Percentiles rank a stretch among this genome's conserved stretches.
These are phyloP conservation scores for Cydia amplana DNA, from an alignment of 1,140 invertebrate genomes.

Conservation along the genomic window DNA sequence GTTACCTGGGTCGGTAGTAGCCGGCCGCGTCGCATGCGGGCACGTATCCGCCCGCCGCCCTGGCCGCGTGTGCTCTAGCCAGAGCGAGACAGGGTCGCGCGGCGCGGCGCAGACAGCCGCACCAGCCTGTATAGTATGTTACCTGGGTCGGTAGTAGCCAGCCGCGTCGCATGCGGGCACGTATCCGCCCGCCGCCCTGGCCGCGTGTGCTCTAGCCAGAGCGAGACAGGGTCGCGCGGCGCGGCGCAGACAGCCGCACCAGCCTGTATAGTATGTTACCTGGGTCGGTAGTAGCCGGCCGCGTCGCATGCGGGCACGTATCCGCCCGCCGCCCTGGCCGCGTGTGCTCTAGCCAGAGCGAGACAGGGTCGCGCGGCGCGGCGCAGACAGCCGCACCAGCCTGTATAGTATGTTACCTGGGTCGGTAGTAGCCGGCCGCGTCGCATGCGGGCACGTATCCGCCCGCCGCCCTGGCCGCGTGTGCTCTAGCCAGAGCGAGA, in stretches of 20 bases:
- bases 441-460: conserved; percentile 89
- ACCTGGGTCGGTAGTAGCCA: conserved; percentile 48
- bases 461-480: conserved; percentile 87
- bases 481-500: conserved; percentile 46
- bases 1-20: neutral
- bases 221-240: conserved; percentile 35
- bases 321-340: no score
- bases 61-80: conserved; percentile 85
- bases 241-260: no score
- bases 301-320: no score
- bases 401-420: no score
- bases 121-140: conserved; percentile 85
- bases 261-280: no score
- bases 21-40: conserved; percentile 89
- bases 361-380: no score
- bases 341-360: no score
- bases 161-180: conserved; percentile 90
- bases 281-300: no score
- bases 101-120: conserved; percentile 93
- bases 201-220: conserved; percentile 78
- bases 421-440: conserved; percentile 80
- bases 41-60: conserved; percentile 87
- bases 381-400: no score
- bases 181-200: conserved; percentile 87
- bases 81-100: conserved; percentile 91